Base-by-base conservation (phyloP, 2,888 invertebrate species). In the Thecocarcelia acutangulata region DNA sequence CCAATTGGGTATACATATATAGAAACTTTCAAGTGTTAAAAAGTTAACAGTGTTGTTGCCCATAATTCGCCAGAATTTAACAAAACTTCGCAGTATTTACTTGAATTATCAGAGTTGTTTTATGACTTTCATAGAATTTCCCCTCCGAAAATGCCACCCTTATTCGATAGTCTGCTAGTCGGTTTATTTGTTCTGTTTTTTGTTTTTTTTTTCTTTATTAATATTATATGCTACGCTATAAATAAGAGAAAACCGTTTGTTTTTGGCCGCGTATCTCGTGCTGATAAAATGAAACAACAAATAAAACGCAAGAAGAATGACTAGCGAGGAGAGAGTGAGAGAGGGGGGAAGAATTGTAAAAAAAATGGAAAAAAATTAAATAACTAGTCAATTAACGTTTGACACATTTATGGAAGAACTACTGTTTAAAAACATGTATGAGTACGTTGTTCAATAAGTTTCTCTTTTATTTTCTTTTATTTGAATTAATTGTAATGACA, bases 341-440 rank as follows among this genome's bases (percentile, higher is more conserved):
- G 24, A 33, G 33, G 3, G 21, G 33, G 44, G 24, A 17, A 58
- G 21, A 33, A 33, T 15, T 17, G 6, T 33, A 28, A 1, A 13
- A n/a, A 19, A 50, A 50, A 24, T 28, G 2, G 11, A 48, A 13
- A 54, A 40, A 50, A 59, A 17, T 59, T 33, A 66, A 75, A 75
- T 42, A 64, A 70, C 70, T 78, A 78, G 72, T 46, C 77, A 74
- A 77, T 77, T 81, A 81, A 58, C 50, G 64, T 61, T 81, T 68
- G 80, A 83, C 84, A 85, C 68, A 79, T 83, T 83, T 83, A 84
- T 85, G 75, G 66, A 66, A 61, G 66, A 85, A 85, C 85, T 85
- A 85, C 85, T 83, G 85, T 85, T 85, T 78, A 54, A 76, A 56
- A 50, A 50, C 61, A n/a, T 59, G 42, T 59, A 50, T 19, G 17